Base-by-base conservation (phyloP, 1,140 invertebrate species). In the Micrasema longulum region DNA sequence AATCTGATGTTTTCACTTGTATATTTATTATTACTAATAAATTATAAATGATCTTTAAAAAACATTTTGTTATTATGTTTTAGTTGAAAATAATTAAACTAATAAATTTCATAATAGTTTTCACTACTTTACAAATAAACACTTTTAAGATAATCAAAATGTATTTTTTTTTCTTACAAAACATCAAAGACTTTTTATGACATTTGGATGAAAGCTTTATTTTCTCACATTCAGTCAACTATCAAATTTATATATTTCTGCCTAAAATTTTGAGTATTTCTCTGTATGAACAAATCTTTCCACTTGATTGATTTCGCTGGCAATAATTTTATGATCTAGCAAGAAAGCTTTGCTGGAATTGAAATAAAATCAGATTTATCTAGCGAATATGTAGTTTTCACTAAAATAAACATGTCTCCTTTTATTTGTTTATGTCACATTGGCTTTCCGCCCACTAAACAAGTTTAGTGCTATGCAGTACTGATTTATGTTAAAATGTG, bases 401-500 rank as follows among this genome's bases (percentile, higher is more conserved):
- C 53, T 18, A 35, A 57, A 38, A 57, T 22, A 47, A 26, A 60
- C 11, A 63, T 14, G 20, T n/a, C 9, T 63, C 22, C 22, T 63
- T 43, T n/a, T 23, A 63, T 63, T 63, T 63, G 60, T 63, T 31
- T 4, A 47, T 63, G 60, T 45, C 60, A 63, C 10, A 45, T 41
- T 60, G 36, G 35, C 35, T 47, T 9, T 16, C 43, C 60, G 22
- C 60, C 38, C 60, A 63, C 60, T 12, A 11, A 14, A 38, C 38
- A 9, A n/a, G 38, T 31, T 45, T 43, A 31, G 22, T 6, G 4
- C 31, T 16, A 31, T 55, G 23, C 55, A 14, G 36, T 31, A 41
- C 45, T 65, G 63, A 65, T 65, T 65, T 55, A 71, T 71, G 53
- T 14, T 43, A 36, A 71, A 71, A 71, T 57, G 26, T 71, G 69